Evolutionary conservation across 2,113 vertebrate genomes (phyloP).

Genomic region (Pao palembangensis): DNA sequence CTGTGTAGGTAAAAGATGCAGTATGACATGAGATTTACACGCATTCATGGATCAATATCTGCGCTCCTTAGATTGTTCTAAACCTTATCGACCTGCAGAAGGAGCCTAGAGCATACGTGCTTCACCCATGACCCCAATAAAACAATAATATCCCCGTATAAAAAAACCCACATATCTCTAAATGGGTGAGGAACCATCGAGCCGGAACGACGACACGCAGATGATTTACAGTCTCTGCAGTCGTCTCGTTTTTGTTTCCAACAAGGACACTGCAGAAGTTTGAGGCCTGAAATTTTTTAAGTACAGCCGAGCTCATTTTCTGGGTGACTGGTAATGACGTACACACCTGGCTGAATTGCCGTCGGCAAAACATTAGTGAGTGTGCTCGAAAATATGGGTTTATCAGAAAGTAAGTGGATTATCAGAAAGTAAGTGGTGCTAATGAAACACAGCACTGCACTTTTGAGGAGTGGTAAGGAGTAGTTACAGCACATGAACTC

Average conservation of each 20-base stretch:
- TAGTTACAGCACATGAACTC: too few species aligned
- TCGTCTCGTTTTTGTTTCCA: neutral
- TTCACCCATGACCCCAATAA: conserved; percentile 62
- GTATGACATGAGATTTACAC: conserved; percentile 48
- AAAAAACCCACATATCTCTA: conserved; percentile 40
- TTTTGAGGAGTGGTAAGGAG: too few species aligned
- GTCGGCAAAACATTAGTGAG: too few species aligned
- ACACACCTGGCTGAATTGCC: too few species aligned
- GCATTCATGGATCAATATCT: conserved; percentile 65
- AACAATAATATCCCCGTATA: conserved; percentile 57
- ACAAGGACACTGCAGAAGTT: too few species aligned
- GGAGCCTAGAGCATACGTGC: conserved; percentile 34
- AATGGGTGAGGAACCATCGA: conserved; percentile 27
- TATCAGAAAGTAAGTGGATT: too few species aligned
- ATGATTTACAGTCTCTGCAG: neutral
- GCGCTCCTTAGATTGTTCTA: conserved; percentile 39
- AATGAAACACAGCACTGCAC: too few species aligned
- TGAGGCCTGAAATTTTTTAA: too few species aligned
- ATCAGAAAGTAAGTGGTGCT: too few species aligned
- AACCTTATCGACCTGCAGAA: conserved; percentile 61
- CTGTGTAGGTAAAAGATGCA: conserved; percentile 24
- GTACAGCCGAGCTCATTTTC: too few species aligned
- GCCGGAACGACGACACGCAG: conserved; percentile 19
- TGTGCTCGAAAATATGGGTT: too few species aligned
- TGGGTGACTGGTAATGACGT: too few species aligned